Evolutionary conservation across 2,888 invertebrate genomes (phyloP), one percentile per base, ranked within the genome.

Genomic region (Marronus borbonicus): DNA sequence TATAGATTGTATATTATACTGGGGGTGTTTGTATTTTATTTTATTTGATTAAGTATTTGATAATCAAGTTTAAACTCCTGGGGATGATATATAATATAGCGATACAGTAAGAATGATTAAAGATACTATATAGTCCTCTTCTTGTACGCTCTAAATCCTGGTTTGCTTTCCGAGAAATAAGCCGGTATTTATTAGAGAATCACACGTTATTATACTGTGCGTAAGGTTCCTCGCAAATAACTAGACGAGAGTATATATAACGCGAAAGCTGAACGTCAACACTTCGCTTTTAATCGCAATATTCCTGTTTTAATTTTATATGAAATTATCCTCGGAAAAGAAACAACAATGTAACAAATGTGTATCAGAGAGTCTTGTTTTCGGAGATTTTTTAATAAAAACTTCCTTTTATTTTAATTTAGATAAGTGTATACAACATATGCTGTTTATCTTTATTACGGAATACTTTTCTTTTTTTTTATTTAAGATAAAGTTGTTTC

Each of bases 241-340:
- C 72, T 70, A 62, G 64, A 24, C 14, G 52, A 62, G 77, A 62
- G 62, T 50, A 28, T 58, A 28, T 58, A 52, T 20, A 58, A 39
- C 62, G 75, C 75, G 75, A 39, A 75, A 78, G 76, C 68, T 78
- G 31, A 77, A 77, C 72, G 17, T 58, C 55, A 74, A 62, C 77
- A 70, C 77, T 77, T 77, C 77, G 60, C 62, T 60, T 72, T 74
- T 62, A 74, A 24, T 14, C 28, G 24, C 24, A 28, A 28, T 62
- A 28, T 62, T 28, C 60, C 4, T 62, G 24, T 2, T 24, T 62
- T 62, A 24, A 24, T 24, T 62, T 14, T 7, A 8, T 8, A n/a
- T 44, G 10, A n/a, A 55, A n/a, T 62, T 62, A 31, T 62, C 62
- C 10, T 24, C 24, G 14, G 14, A 31, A 62, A 62, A 62, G 28